These are phyloP conservation scores for Perizoma affinitatum DNA, from an alignment of 2,888 invertebrate genomes.

Conservation along the genomic window DNA sequence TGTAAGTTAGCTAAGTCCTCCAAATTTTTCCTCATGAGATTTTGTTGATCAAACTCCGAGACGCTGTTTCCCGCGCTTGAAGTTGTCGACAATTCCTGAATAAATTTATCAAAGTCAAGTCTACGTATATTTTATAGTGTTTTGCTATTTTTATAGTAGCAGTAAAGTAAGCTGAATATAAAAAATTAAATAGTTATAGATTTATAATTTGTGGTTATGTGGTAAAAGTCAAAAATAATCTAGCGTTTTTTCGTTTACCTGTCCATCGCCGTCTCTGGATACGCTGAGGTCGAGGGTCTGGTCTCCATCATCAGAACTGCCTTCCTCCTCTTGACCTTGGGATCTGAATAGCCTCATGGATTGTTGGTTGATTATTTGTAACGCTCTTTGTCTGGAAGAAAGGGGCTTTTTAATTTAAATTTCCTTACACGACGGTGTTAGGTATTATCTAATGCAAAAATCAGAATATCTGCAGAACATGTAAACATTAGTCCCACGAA, in stretches of 20 bases:
- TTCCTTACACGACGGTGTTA: too few relatives aligned
- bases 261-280: slow-evolving; percentile 79
- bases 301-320: slow-evolving; percentile 80
- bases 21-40: slow-evolving; percentile 78
- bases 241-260: slow-evolving; percentile 55
- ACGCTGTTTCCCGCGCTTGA: slow-evolving; percentile 81
- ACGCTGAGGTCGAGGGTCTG: slow-evolving; percentile 80
- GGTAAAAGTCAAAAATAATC: too few relatives aligned
- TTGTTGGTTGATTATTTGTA: slow-evolving; percentile 78
- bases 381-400: slow-evolving; percentile 72
- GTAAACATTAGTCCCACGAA: too few relatives aligned
- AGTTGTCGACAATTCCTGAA: slow-evolving; percentile 77
- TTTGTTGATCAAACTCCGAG: slow-evolving; percentile 79
- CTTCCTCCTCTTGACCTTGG: slow-evolving; percentile 75
- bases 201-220: too few relatives aligned
- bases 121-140: too few relatives aligned
- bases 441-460: too few relatives aligned
- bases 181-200: too few relatives aligned
- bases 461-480: too few relatives aligned
- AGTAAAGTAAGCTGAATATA: too few relatives aligned
- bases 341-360: slow-evolving; percentile 74
- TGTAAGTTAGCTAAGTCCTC: slow-evolving; percentile 80
- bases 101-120: slow-evolving; percentile 2
- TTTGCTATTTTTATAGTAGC: too few relatives aligned
- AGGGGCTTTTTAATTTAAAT: slow-evolving; percentile 9